Base-by-base conservation (phyloP, 2,888 invertebrate genomes). In the Euplagia quadripunctaria region DNA sequence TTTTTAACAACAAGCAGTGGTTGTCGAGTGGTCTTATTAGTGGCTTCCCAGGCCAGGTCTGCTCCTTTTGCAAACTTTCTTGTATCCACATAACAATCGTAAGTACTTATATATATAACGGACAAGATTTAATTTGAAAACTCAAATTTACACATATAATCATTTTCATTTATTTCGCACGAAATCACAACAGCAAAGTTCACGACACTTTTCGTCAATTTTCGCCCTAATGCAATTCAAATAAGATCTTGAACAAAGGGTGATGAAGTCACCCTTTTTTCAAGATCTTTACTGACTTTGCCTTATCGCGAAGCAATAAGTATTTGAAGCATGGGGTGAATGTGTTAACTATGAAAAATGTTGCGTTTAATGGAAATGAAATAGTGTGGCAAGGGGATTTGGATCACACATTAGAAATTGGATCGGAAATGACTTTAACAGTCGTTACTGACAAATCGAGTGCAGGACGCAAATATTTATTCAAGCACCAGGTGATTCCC, bases 341-440 rank as follows among this genome's bases (percentile, higher is more conserved):
- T 85, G 85, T 81, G 79, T 81, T 87, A 86, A 87, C 82, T 82
- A 83, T 83, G 83, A 87, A 83, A 83, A 86, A 87, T 87, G 81
- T 79, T 80, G 65, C 70, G 9, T 77, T 78, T 80, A 82, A 84
- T 85, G 79, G 81, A 82, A 79, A 79, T 77, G 64, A 73, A 79
- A 82, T 81, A 82, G 79, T 82, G 79, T 82, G 71, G 75, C 66
- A 68, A 70, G 71, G 79, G 75, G 70, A 70, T 72, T 75, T 75
- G 74, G 75, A 75, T 74, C 70, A 70, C 76, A 68, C 64, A 64
- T 63, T 79, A 75, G 64, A 72, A 72, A 75, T 75, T 75, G 75
- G 71, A 77, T 68, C 71, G 76, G 68, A 76, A 78, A 77, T 77
- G 64, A 64, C 64, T 63, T 76, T 66, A 61, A 72, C 67, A 81